Evolutionary conservation across 1,140 invertebrate genomes (phyloP).

Genomic region (Ostrea denselamellosa): DNA sequence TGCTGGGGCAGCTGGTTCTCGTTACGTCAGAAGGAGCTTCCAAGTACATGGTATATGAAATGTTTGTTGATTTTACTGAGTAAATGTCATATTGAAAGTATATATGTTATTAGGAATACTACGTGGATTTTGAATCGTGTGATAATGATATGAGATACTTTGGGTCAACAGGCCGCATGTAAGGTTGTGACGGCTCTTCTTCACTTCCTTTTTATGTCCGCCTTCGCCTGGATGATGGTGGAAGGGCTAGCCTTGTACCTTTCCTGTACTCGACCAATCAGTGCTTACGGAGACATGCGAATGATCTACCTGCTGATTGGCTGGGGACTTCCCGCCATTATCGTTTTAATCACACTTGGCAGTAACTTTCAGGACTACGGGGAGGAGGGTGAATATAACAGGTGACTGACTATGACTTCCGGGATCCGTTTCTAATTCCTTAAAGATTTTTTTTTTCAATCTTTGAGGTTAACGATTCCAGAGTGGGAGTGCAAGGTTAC

Average conservation of each 20-base stretch:
- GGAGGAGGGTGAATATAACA: constrained; percentile 56
- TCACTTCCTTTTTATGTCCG: constrained; percentile 96
- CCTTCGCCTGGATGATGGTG: constrained; percentile 97
- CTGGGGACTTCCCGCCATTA: constrained; percentile 65
- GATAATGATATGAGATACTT: not conserved
- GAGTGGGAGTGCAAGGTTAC: too few relatives aligned
- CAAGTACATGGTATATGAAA: constrained; percentile 47
- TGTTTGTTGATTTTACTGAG: too few relatives aligned
- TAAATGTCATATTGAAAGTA: too few relatives aligned
- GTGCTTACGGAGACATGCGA: constrained; percentile 61
- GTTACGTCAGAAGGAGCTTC: constrained; percentile 61
- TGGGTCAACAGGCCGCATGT: constrained; percentile 82
- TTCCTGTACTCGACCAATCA: constrained; percentile 64
- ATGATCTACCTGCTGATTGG: constrained; percentile 63
- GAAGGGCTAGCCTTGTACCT: constrained; percentile 88
- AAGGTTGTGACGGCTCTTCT: constrained; percentile 92
- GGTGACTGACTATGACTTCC: constrained; percentile 46
- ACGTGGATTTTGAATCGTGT: too few relatives aligned
- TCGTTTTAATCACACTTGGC: constrained; percentile 65
- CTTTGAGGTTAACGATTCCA: too few relatives aligned
- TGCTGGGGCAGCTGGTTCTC: constrained; percentile 63
- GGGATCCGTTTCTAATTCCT: not conserved
- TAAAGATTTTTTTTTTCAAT: too few relatives aligned
- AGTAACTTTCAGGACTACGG: constrained; percentile 66
- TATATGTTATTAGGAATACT: too few relatives aligned